phyloP scores from a whole-genome alignment of 2,888 invertebrate species.

The Cephus sareptanus region DNA sequence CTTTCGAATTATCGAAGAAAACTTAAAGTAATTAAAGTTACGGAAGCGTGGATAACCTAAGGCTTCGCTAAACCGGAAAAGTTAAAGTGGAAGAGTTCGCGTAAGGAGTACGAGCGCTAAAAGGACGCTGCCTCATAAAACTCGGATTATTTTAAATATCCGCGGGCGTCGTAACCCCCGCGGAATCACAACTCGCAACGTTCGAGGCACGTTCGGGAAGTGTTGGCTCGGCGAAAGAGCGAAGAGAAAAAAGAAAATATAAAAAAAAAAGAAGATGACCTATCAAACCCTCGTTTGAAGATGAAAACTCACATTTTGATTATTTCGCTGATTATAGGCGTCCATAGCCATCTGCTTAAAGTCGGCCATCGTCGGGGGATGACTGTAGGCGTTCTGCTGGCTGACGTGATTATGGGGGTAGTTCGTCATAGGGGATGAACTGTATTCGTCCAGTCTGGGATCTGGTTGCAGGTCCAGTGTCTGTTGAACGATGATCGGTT shows the following conservation, averaged over 20 bases:
- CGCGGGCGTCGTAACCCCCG: slow-evolving; percentile 14
- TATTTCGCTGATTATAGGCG: slow-evolving; percentile 60
- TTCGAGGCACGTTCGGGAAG: not conserved
- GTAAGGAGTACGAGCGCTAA: slow-evolving; percentile 17
- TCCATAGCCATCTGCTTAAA: slow-evolving; percentile 63
- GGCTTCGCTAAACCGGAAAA: slow-evolving; percentile 53
- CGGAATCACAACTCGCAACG: not conserved
- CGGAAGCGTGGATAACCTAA: slow-evolving; percentile 55
- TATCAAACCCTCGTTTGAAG: slow-evolving; percentile 15
- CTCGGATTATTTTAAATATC: slow-evolving; percentile 42
- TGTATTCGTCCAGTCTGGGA: slow-evolving; percentile 46
- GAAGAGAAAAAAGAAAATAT: not conserved
- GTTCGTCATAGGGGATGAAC: slow-evolving; percentile 45
- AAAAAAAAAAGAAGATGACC: not conserved
- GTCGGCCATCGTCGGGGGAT: slow-evolving; percentile 58
- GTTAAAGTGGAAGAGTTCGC: slow-evolving; percentile 58
- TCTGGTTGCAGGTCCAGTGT: slow-evolving; percentile 51
- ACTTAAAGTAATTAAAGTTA: slow-evolving; percentile 60
- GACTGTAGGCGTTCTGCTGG: slow-evolving; percentile 45
- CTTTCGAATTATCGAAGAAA: slow-evolving; percentile 61
- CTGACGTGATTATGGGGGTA: slow-evolving; percentile 41
- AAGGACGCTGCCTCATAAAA: slow-evolving; percentile 12
- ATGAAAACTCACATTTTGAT: slow-evolving; percentile 51
- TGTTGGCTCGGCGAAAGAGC: not conserved
- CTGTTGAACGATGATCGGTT: slow-evolving; percentile 50